A percentile compares a stretch with the other conserved stretches of the same genome.
Evolutionary conservation across 2,113 vertebrate species (phyloP).

Genomic region (Amphilophus citrinellus): DNA sequence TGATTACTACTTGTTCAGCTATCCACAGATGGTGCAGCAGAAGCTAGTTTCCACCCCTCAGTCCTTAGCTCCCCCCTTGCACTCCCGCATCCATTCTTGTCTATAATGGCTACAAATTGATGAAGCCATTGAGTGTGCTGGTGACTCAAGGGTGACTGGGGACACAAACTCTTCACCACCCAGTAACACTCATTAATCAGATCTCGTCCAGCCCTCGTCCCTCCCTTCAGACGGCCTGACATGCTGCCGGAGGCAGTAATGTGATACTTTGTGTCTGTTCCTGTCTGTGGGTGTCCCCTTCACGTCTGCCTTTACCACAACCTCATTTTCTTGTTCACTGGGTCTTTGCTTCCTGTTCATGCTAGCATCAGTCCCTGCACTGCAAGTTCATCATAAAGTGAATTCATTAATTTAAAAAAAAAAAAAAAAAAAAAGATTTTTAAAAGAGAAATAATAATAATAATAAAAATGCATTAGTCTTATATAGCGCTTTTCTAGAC

Average conservation of each 20-base stretch:
- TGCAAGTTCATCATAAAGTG: background rate
- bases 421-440: background rate
- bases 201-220: slow-evolving; percentile 13
- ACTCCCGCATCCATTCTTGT: slow-evolving; percentile 55
- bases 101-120: slow-evolving; percentile 84
- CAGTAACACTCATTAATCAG: slow-evolving; percentile 83
- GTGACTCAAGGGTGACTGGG: slow-evolving; percentile 77
- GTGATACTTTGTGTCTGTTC: slow-evolving; percentile 19
- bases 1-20: slow-evolving; percentile 4
- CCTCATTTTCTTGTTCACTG: background rate
- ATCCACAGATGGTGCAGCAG: slow-evolving; percentile 73
- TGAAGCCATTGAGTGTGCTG: slow-evolving; percentile 81
- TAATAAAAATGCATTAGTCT: too few species aligned
- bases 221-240: slow-evolving; percentile 59
- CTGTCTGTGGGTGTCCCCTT: background rate
- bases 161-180: slow-evolving; percentile 81
- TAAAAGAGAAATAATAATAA: background rate
- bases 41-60: slow-evolving; percentile 14
- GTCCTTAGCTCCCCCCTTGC: slow-evolving; percentile 17
- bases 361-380: background rate
- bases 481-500: too few species aligned
- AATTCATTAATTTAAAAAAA: background rate
- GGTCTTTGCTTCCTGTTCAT: background rate
- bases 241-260: slow-evolving; percentile 47
- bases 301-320: slow-evolving; percentile 8